Evolutionary conservation across 2,888 invertebrate genomes (phyloP).

Genomic region (Lepas anatifera): DNA sequence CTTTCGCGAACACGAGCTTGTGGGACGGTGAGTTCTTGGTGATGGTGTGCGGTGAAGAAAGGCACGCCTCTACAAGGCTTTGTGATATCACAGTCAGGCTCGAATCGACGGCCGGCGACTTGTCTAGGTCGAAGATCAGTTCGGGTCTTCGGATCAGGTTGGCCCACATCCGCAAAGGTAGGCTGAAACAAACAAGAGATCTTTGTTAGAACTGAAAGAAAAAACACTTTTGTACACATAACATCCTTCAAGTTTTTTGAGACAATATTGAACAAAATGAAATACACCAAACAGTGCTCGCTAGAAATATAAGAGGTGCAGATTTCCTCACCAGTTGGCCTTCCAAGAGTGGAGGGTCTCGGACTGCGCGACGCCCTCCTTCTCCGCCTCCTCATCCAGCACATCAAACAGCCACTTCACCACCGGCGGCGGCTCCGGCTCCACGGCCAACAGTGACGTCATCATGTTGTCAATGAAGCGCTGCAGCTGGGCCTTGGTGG

Average conservation of each 20-base stretch:
- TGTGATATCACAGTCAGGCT: constrained; percentile 90
- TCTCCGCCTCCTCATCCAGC: constrained; percentile 75
- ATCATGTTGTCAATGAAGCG: constrained; percentile 43
- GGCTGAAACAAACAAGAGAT: constrained; percentile 39
- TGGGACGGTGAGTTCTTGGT: constrained; percentile 95
- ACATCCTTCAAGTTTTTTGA: no score
- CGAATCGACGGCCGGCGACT: constrained; percentile 85
- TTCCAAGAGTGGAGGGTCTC: constrained; percentile 31
- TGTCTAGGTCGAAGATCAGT: constrained; percentile 91
- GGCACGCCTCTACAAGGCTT: constrained; percentile 90
- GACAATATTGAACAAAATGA: no score
- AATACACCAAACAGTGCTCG: no score
- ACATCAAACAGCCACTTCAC: constrained; percentile 93
- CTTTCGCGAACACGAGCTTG: constrained; percentile 90
- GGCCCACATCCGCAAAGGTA: constrained; percentile 91
- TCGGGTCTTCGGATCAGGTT: constrained; percentile 95
- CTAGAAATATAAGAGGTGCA: no score
- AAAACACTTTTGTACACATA: no score
- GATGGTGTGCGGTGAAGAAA: constrained; percentile 62
- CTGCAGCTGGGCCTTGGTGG: constrained; percentile 53
- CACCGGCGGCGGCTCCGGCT: constrained; percentile 53
- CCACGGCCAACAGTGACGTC: constrained; percentile 28
- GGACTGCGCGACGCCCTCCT: constrained; percentile 28
- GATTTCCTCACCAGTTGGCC: constrained; percentile 26
- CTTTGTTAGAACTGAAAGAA: no score